Conservation (phyloP, 1,140 invertebrate species). For the Drosophila fuyamai region DNA sequence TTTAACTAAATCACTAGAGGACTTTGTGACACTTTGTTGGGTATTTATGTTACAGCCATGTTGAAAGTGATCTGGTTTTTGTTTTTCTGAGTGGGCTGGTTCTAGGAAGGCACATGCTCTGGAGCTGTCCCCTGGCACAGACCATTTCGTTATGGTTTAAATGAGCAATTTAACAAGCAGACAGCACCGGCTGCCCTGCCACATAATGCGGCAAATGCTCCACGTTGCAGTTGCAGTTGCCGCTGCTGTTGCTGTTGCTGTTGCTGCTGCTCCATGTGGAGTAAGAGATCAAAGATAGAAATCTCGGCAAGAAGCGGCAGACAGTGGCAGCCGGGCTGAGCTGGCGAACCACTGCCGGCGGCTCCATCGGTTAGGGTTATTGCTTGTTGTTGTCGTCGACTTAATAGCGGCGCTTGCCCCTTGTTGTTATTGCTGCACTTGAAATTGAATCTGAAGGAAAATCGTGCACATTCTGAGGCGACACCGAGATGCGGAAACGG, state of each 20-base stretch:
- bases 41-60: background rate
- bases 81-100: conserved; percentile 35
- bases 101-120: conserved; percentile 78
- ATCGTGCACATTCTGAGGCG: conserved; percentile 82
- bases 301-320: conserved; percentile 81
- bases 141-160: conserved; percentile 79
- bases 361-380: conserved; percentile 77
- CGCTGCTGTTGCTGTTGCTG: conserved; percentile 20
- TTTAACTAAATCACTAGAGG: background rate
- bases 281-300: conserved; percentile 82
- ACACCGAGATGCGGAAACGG: conserved; percentile 81
- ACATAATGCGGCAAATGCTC: conserved; percentile 50
- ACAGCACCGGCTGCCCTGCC: conserved; percentile 60
- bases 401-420: conserved; percentile 79
- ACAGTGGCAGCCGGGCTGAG: conserved; percentile 73
- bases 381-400: conserved; percentile 81
- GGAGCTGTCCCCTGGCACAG: conserved; percentile 44
- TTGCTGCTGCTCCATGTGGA: conserved; percentile 67
- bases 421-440: conserved; percentile 75
- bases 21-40: conserved; percentile 1
- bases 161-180: conserved; percentile 82
- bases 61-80: background rate
- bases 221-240: conserved; percentile 31
- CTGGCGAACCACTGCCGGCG: conserved; percentile 44
- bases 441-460: conserved; percentile 81